phyloP scores from a whole-genome alignment of 2,797 vertebrate genomes.

The Syndactyla subalaris region DNA sequence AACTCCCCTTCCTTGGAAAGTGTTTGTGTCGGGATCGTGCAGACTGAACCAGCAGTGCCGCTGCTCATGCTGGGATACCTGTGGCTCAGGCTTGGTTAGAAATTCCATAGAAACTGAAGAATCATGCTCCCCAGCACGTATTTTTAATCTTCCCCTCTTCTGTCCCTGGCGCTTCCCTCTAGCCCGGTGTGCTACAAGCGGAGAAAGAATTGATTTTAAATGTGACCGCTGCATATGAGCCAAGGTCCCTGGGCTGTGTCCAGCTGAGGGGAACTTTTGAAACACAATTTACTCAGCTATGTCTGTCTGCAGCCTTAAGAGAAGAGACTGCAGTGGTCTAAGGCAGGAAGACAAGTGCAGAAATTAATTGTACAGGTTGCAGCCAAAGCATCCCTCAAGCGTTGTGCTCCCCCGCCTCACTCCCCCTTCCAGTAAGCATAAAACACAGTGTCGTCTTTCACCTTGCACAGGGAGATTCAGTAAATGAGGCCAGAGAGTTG shows the following conservation, averaged over 20 bases:
- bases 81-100: neutral
- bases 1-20: neutral
- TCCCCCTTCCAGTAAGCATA: neutral
- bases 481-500: neutral
- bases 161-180: neutral
- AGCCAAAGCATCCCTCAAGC: neutral
- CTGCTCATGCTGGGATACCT: slow-evolving; percentile 6
- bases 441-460: neutral
- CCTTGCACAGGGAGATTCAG: neutral
- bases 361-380: neutral
- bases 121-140: neutral
- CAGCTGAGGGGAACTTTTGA: neutral
- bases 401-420: fast-evolving
- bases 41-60: slow-evolving; percentile 3
- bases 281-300: neutral
- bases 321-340: neutral
- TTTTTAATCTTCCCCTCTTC: slow-evolving; percentile 21
- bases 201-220: slow-evolving; percentile 26
- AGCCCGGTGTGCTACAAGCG: neutral
- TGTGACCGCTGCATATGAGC: neutral
- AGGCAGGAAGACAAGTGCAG: neutral
- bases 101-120: neutral
- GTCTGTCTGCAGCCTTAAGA: neutral
- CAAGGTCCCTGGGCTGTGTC: slow-evolving; percentile 13
- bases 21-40: neutral